These are phyloP conservation scores for Penelope pileata DNA, from an alignment of 2,113 vertebrate genomes.

Conservation along the genomic window DNA sequence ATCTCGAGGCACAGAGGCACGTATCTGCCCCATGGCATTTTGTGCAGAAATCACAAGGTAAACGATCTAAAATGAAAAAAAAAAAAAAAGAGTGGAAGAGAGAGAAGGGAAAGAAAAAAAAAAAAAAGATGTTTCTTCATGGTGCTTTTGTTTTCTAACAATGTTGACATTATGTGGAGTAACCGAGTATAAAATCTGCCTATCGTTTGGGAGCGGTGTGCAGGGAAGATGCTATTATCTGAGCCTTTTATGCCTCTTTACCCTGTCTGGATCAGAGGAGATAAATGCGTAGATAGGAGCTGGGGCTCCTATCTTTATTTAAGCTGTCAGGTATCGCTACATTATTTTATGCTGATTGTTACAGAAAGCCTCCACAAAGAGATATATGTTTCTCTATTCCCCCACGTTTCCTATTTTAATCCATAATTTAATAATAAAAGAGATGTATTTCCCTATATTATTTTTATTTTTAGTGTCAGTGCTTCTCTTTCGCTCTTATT, in stretches of 20 bases:
- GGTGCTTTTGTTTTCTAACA: conserved; percentile 66
- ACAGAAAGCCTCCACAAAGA: conserved; percentile 58
- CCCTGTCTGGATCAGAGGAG: conserved; percentile 62
- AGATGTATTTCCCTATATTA: conserved; percentile 62
- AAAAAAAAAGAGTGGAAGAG: neutral
- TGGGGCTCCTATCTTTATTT: conserved; percentile 61
- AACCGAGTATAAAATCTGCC: conserved; percentile 68
- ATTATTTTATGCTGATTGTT: conserved; percentile 69
- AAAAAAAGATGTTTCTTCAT: neutral
- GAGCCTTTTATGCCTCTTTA: conserved; percentile 64
- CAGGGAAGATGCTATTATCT: conserved; percentile 54
- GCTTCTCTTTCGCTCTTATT: conserved; percentile 24
- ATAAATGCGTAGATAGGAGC: conserved; percentile 63
- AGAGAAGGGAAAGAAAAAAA: too few relatives aligned
- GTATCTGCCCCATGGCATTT: accelerated
- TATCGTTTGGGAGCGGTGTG: conserved; percentile 49
- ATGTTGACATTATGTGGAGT: conserved; percentile 68
- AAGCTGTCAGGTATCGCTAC: conserved; percentile 57
- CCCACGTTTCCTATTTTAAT: conserved; percentile 59
- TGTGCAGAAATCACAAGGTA: neutral
- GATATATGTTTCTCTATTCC: conserved; percentile 46
- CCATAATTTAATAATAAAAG: conserved; percentile 69
- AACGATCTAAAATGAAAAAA: neutral
- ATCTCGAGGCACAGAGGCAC: neutral
- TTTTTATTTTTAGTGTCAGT: conserved; percentile 49